Percentiles rank a stretch among this genome's conserved stretches.
Conservation (phyloP, 2,113 vertebrate species). For the Phylloscopus trochiloides region DNA sequence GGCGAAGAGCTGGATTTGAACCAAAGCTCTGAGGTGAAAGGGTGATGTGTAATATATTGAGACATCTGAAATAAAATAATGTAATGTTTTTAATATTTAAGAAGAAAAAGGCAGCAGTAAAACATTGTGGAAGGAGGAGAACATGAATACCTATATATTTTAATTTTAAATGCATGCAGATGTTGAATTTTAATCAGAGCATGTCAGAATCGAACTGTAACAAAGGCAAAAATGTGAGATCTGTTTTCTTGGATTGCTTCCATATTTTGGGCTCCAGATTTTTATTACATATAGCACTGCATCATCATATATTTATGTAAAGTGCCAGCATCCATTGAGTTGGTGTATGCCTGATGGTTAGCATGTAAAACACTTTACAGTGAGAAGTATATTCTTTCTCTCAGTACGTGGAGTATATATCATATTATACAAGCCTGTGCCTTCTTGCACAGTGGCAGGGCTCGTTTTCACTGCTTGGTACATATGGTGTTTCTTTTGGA, state of each 20-base stretch:
- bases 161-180: constrained; percentile 82
- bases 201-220: constrained; percentile 77
- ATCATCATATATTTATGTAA: constrained; percentile 82
- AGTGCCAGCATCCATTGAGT: constrained; percentile 78
- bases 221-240: constrained; percentile 81
- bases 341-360: constrained; percentile 65
- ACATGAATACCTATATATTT: constrained; percentile 81
- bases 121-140: constrained; percentile 73
- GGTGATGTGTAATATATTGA: constrained; percentile 80
- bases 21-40: constrained; percentile 81
- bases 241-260: constrained; percentile 81
- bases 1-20: constrained; percentile 75
- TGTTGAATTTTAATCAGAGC: constrained; percentile 81
- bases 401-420: background rate
- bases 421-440: constrained; percentile 2
- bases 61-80: constrained; percentile 80
- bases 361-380: constrained; percentile 49
- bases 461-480: background rate
- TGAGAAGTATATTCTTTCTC: constrained; percentile 37
- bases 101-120: constrained; percentile 79
- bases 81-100: constrained; percentile 83
- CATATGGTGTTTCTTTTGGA: constrained; percentile 42
- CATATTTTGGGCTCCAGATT: constrained; percentile 77
- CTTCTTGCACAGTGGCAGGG: constrained; percentile 41
- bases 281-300: constrained; percentile 79